A percentile compares a stretch with the other conserved stretches of the same genome.
These are phyloP conservation scores for Lethrus apterus DNA, from an alignment of 1,140 invertebrate genomes.

Conservation along the genomic window DNA sequence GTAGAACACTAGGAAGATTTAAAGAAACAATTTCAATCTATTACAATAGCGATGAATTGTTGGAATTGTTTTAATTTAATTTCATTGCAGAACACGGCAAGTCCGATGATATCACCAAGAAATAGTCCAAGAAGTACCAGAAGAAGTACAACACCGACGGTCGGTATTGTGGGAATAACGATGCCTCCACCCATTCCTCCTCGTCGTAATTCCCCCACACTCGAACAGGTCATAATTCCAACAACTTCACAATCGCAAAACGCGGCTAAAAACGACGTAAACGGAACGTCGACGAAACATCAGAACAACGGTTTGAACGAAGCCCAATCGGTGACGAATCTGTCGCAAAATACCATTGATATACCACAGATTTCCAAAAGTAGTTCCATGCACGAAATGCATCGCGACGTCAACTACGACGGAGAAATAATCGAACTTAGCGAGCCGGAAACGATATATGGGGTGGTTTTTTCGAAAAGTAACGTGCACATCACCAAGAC, in stretches of 20 bases:
- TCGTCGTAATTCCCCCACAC: slow-evolving; percentile 36
- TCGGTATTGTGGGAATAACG: slow-evolving; percentile 15
- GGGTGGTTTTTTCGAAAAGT: slow-evolving; percentile 53
- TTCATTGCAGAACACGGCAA: slow-evolving; percentile 35
- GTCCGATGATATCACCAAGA: slow-evolving; percentile 52
- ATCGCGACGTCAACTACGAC: slow-evolving; percentile 20
- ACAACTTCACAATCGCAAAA: neutral
- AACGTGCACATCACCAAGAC: slow-evolving; percentile 30
- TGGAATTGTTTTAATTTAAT: slow-evolving; percentile 8
- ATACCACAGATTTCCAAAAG: slow-evolving; percentile 34
- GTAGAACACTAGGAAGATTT: too few relatives aligned
- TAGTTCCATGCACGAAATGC: slow-evolving; percentile 37
- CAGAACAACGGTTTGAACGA: slow-evolving; percentile 26
- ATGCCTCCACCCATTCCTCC: slow-evolving; percentile 36
- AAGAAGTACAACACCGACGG: slow-evolving; percentile 36
- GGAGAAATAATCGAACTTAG: slow-evolving; percentile 35
- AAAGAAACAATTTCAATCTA: too few relatives aligned
- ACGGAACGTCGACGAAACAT: too few relatives aligned
- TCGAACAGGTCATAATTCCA: slow-evolving; percentile 29
- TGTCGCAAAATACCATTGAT: slow-evolving; percentile 28
- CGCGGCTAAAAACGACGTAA: too few relatives aligned
- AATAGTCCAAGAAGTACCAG: slow-evolving; percentile 44
- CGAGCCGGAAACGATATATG: slow-evolving; percentile 58
- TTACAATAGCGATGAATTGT: too few relatives aligned
- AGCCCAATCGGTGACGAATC: slow-evolving; percentile 34